These are phyloP conservation scores for Smithornis capensis DNA, from an alignment of 2,113 vertebrate species.

Conservation along the genomic window DNA sequence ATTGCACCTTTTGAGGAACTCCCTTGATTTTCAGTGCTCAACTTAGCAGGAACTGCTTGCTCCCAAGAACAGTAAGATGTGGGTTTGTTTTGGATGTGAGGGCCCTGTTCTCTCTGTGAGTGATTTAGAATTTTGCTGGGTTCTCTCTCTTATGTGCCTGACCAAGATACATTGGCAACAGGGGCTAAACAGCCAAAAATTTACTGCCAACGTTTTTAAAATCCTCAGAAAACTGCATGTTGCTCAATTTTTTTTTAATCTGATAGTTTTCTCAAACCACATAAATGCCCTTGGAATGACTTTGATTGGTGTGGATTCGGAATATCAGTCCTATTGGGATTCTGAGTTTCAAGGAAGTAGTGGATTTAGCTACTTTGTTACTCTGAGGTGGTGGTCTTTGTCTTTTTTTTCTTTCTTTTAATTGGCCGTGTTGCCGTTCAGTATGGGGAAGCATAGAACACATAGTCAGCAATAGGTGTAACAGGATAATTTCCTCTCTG, in stretches of 20 bases:
- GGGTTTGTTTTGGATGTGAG: background rate
- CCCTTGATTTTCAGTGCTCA: background rate
- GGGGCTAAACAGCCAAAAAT: background rate
- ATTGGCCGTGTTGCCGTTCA: background rate
- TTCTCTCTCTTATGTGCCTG: background rate
- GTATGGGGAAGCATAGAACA: background rate
- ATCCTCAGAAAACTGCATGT: background rate
- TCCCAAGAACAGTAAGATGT: background rate
- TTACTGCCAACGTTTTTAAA: background rate
- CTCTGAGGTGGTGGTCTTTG: background rate
- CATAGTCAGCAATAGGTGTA: background rate
- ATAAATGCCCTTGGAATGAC: background rate
- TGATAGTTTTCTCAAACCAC: accelerated
- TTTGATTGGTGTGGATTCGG: background rate
- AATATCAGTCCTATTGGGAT: background rate
- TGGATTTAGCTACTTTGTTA: background rate
- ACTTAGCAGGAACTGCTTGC: background rate
- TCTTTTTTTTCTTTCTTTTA: background rate
- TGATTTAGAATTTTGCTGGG: background rate
- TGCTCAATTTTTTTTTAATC: background rate
- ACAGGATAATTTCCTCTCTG: constrained; percentile 10
- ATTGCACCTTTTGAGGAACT: background rate
- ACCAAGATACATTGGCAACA: background rate
- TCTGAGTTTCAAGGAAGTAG: background rate
- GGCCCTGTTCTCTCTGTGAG: background rate